Evolutionary conservation across 2,888 invertebrate genomes (phyloP), one percentile per base, ranked within the genome.

Genomic region (Chesias legatella): DNA sequence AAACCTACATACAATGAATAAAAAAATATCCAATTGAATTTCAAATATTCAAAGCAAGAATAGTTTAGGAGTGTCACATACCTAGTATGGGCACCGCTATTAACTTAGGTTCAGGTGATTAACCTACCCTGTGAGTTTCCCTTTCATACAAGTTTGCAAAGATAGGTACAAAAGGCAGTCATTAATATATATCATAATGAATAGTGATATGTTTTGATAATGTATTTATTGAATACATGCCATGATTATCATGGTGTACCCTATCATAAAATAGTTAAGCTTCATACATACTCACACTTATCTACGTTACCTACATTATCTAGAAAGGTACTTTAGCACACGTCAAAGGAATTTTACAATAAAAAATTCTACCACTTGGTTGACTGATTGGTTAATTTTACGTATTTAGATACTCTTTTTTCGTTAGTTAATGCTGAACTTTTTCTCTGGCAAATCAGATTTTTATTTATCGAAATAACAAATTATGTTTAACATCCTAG

Each of bases 251-350:
- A 17, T 3, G 13, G 13, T 17, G 20, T 41, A 13, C 9, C 11
- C 17, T 6, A 29, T 17, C 3, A 5, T 13, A 29, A 1, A 7
- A 30, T 21, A 6, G 8, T 10, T 11, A 11, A 27, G 11, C 27
- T 27, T 27, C 7, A 27, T 11, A 7, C 11, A 54, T 45, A 59
- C 17, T 43, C 50, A 56, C 42, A 17, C 20, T 21, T 30, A 8
- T 17, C 20, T 17, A 21, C 10, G 4, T 20, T 30, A 6, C 1
- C 3, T 30, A 3, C 75, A 76, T 60, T 79, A 80, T 70, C 73
- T 79, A 79, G 67, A 67, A 80, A 85, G 84, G 83, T 84, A 84
- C 83, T 76, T 60, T 64, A 84, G 84, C 84, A 84, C 85, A 86
- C 48, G 39, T 21, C 7, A 29, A 29, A 17, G 7, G 28, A 10